Conservation (phyloP, 2,797 vertebrate species). For the Anabacerthia variegaticeps region DNA sequence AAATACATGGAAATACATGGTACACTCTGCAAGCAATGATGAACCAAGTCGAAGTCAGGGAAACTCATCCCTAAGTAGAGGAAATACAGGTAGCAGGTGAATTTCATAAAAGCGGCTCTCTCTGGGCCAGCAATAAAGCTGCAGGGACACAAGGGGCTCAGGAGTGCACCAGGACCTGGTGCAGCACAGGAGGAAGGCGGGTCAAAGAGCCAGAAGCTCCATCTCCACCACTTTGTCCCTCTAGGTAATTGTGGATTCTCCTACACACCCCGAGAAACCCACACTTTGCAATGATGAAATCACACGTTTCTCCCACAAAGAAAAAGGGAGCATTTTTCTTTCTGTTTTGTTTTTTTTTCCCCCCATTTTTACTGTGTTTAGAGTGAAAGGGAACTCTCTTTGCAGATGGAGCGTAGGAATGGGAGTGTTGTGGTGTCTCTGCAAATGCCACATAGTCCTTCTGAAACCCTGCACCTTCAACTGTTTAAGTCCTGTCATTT, state of each 20-base stretch:
- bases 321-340: slow-evolving; percentile 6
- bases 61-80: background rate
- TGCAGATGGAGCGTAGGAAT: slow-evolving; percentile 46
- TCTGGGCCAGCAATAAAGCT: background rate
- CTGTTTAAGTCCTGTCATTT: background rate
- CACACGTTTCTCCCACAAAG: slow-evolving; percentile 43
- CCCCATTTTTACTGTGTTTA: background rate
- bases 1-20: background rate
- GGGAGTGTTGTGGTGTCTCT: background rate
- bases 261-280: background rate
- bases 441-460: background rate
- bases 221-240: background rate
- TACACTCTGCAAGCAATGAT: background rate
- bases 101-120: background rate
- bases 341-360: background rate
- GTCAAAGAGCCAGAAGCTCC: background rate
- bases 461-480: background rate
- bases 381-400: slow-evolving; percentile 42
- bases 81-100: background rate
- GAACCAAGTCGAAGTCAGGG: background rate
- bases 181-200: background rate
- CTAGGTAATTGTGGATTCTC: slow-evolving; percentile 28
- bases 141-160: fast-evolving
- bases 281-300: background rate
- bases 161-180: background rate